These are phyloP conservation scores for Lypha dubia DNA, from an alignment of 2,888 invertebrate genomes.

Conservation along the genomic window DNA sequence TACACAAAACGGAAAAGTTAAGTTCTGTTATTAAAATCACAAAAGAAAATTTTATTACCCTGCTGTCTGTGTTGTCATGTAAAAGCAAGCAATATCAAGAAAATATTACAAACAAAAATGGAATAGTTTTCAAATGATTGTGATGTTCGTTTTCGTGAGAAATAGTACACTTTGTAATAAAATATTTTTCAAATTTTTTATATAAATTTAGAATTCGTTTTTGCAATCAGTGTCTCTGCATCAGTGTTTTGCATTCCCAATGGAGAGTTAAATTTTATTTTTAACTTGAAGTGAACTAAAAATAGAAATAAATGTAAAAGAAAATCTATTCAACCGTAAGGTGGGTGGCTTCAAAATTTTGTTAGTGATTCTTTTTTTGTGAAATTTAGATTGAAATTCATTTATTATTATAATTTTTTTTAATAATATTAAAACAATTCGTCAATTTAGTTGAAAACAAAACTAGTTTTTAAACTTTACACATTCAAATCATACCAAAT, in stretches of 20 bases:
- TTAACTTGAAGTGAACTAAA: constrained; percentile 17
- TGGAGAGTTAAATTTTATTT: constrained; percentile 43
- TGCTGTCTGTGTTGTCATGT: neutral
- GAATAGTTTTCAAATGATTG: neutral
- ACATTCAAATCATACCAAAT: too few species aligned
- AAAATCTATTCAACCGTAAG: neutral
- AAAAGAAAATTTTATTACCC: neutral
- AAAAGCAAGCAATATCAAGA: neutral
- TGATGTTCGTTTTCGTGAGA: constrained; percentile 2
- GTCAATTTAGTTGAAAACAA: too few species aligned
- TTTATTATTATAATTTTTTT: too few species aligned
- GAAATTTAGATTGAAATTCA: too few species aligned
- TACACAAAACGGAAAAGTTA: neutral
- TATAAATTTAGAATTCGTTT: neutral
- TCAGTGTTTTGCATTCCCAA: neutral
- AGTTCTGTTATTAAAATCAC: neutral
- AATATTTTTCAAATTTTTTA: constrained; percentile 26
- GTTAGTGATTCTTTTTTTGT: neutral
- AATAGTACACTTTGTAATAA: constrained; percentile 26
- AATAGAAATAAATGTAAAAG: neutral
- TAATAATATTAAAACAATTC: too few species aligned
- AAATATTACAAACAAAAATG: neutral
- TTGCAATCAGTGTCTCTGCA: neutral
- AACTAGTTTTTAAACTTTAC: too few species aligned
- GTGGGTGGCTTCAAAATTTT: constrained; percentile 8